Base-by-base conservation (phyloP, 2,113 vertebrate species). In the Ellobius talpinus region DNA sequence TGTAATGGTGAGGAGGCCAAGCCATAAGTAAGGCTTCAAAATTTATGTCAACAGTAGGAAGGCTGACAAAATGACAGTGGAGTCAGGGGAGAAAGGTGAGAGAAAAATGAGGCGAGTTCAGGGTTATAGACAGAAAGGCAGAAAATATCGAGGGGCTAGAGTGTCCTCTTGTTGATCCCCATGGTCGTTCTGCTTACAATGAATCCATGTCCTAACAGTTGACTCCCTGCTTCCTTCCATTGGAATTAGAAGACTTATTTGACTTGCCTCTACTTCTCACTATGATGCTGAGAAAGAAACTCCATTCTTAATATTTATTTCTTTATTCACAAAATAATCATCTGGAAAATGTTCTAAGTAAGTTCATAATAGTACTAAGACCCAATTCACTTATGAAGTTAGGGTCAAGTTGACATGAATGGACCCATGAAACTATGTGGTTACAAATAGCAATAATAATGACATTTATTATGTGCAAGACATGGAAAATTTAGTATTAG, bases 261-360 rank as follows among this genome's bases (percentile, higher is more conserved):
- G n/a, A 45, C 26, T 39, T 45, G 58, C 13, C 8, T 42, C 23
- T 1, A 31, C 8, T 85, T 65, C 14, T 85, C 26, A 85, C 39
- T 72, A 39, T 45, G 21, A 16, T 92, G 84, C 93, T 63, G 21
- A 82, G 47, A 13, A 82, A 89, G 36, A 36, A 50, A 74, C 8
- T 95, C 92, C 7, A 86, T 85, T 85, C 17, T 81, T 23, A 96
- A 61, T 89, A 73, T 85, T 89, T 31, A 36, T 88, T 85, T 92
- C 55, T 94, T 95, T 88, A 76, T 74, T 26, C 19, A 39, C 68
- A 29, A 74, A 93, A 12, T 45, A 91, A 92, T 45, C 0, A 1
- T 50, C 61, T 55, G 76, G 45, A 65, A 92, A 87, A 45, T 16
- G 23, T 90, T 87, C 10, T 88, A 61, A 94, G 63, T 65, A 91